phyloP scores from a whole-genome alignment of 2,888 invertebrate species.

The Priapulus caudatus region DNA sequence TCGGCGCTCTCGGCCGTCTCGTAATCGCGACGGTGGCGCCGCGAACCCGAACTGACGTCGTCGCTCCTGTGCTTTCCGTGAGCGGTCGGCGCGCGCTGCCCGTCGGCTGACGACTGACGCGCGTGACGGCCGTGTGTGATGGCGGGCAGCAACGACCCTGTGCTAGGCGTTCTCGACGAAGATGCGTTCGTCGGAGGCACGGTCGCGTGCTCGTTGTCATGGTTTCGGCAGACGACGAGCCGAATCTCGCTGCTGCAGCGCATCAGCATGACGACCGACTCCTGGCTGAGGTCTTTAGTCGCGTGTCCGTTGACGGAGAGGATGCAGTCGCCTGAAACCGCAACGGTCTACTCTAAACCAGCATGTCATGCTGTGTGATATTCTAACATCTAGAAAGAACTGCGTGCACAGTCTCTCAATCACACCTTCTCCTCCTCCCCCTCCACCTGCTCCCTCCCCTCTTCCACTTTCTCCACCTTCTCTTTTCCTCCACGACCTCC shows the following conservation, averaged over 20 bases:
- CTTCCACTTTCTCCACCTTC: too few species aligned
- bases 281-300: neutral
- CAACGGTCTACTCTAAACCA: too few species aligned
- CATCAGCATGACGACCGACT: neutral
- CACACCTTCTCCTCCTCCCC: too few species aligned
- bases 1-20: neutral
- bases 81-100: too few species aligned
- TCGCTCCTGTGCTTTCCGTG: neutral
- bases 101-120: too few species aligned
- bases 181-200: neutral
- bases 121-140: neutral
- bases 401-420: too few species aligned
- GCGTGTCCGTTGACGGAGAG: neutral
- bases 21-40: neutral
- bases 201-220: neutral
- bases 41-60: neutral
- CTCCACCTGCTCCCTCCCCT: too few species aligned
- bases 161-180: too few species aligned
- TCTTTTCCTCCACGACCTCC: too few species aligned
- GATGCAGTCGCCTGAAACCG: conserved; percentile 3
- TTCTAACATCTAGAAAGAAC: too few species aligned
- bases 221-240: neutral
- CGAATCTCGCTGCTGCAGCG: neutral
- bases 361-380: too few species aligned
- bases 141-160: too few species aligned